These are phyloP conservation scores for Balaeniceps rex DNA, from an alignment of 2,113 vertebrate species.

Conservation along the genomic window DNA sequence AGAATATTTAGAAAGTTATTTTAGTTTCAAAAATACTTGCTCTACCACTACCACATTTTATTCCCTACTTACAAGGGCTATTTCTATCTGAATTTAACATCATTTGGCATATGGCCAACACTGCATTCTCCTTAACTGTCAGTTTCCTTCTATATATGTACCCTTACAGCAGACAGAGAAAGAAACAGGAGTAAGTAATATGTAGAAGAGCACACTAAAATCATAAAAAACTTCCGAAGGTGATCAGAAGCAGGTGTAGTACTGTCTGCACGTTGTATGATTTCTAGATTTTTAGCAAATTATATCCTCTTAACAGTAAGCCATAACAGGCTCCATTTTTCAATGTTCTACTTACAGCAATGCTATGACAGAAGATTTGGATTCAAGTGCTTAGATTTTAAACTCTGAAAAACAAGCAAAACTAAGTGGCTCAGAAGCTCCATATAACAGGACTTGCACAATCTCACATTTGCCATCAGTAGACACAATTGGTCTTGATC, in stretches of 20 bases:
- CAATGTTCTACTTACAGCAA: neutral
- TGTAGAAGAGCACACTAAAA: neutral
- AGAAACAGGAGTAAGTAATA: neutral
- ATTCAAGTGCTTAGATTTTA: neutral
- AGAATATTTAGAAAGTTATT: neutral
- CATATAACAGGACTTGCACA: neutral
- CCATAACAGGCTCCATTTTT: neutral
- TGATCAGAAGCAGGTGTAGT: neutral
- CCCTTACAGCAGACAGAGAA: neutral
- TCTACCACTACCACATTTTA: neutral
- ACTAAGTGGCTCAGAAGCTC: neutral
- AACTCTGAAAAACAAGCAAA: neutral
- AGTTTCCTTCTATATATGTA: neutral
- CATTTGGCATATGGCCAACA: neutral
- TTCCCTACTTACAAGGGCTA: neutral
- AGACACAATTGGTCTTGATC: neutral
- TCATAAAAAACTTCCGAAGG: neutral
- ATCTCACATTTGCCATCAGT: neutral
- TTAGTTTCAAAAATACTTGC: neutral
- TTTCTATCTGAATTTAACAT: neutral
- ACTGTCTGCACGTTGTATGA: fast-evolving
- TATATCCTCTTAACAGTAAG: neutral
- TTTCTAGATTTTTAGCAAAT: neutral
- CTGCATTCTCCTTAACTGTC: neutral
- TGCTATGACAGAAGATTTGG: neutral